Conservation (phyloP, 2,888 invertebrate genomes). For the Sinopyrophorus schimmeli region DNA sequence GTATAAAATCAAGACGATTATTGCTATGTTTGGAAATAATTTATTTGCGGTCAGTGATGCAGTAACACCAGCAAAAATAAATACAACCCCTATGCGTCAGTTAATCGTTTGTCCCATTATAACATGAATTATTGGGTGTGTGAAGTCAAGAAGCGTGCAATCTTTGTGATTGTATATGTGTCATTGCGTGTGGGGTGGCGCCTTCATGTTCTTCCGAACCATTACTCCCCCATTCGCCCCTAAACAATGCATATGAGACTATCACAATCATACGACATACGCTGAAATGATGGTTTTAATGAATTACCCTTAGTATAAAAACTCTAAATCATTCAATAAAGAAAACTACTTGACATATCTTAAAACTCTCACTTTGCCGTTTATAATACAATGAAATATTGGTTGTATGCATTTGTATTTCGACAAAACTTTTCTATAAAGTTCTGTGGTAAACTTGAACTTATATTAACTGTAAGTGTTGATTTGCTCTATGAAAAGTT, state of each 20-base stretch:
- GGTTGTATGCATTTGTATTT: too few species aligned
- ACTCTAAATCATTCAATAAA: conserved; percentile 22
- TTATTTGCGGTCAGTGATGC: conserved; percentile 27
- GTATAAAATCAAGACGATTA: too few species aligned
- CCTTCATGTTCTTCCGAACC: conserved; percentile 41
- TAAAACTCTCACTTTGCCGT: too few species aligned
- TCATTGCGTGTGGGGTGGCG: conserved; percentile 38
- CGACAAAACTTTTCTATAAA: too few species aligned
- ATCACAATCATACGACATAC: conserved; percentile 34
- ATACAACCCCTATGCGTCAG: conserved; percentile 33
- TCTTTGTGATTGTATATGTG: conserved; percentile 37
- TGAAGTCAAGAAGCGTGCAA: conserved; percentile 41
- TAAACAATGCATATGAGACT: conserved; percentile 32
- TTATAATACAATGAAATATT: too few species aligned
- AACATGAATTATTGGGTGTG: conserved; percentile 42
- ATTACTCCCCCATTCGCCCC: conserved; percentile 40
- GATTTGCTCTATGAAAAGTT: too few species aligned
- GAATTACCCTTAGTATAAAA: conserved; percentile 25
- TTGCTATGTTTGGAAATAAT: conserved; percentile 16
- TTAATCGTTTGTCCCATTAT: conserved; percentile 43
- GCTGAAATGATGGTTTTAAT: conserved; percentile 33
- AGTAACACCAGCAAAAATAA: conserved; percentile 27
- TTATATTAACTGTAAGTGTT: too few species aligned
- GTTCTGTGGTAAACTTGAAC: too few species aligned
- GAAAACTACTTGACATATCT: too few species aligned